These are phyloP conservation scores for Falco concolor DNA, from an alignment of 2,797 vertebrate genomes.

Conservation along the genomic window DNA sequence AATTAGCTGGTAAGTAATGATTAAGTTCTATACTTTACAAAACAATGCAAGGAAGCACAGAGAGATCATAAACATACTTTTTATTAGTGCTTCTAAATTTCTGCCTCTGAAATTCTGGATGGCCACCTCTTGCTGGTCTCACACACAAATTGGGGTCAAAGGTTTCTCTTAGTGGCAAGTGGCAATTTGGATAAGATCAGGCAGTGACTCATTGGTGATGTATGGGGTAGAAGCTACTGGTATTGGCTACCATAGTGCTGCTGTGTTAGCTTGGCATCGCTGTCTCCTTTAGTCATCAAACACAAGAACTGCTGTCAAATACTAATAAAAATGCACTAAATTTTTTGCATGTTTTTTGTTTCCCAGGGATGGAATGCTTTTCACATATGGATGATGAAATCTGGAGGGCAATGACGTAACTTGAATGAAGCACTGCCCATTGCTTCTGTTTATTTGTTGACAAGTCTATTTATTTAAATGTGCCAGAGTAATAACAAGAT, in stretches of 20 bases:
- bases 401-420: conserved; percentile 1
- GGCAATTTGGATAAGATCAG: not conserved
- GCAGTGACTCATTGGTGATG: not conserved
- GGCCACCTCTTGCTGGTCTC: not conserved
- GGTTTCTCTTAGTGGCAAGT: not conserved
- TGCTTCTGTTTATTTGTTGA: conserved; percentile 50
- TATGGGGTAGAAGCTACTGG: not conserved
- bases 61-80: not conserved
- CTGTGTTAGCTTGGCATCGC: not conserved
- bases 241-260: not conserved
- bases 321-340: not conserved
- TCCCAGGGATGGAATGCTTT: not conserved
- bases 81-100: not conserved
- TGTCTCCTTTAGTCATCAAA: not conserved
- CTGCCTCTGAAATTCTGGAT: not conserved
- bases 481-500: conserved; percentile 47
- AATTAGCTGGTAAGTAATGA: not conserved
- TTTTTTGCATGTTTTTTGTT: not conserved
- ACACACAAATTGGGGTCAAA: not conserved
- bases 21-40: not conserved
- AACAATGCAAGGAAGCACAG: not conserved
- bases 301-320: not conserved
- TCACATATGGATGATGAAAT: not conserved
- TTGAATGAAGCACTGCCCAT: not conserved
- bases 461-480: conserved; percentile 45